Evolutionary conservation across 1,140 invertebrate species (phyloP).

Genomic region (Drosophila sp.): DNA sequence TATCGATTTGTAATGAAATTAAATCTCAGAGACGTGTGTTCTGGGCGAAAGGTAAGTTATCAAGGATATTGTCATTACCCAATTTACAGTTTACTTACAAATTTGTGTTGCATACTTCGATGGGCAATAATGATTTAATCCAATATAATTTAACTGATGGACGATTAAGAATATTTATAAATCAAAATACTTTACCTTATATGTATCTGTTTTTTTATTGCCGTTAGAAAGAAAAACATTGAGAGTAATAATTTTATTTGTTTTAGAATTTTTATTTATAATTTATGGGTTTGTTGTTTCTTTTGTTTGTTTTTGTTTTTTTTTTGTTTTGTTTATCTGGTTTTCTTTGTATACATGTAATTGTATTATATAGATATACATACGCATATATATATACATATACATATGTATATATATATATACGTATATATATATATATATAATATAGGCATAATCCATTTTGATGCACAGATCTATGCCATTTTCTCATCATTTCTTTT

Average conservation of each 20-base stretch:
- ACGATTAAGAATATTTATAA: too few relatives aligned
- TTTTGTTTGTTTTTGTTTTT: slow-evolving; percentile 6
- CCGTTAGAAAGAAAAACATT: too few relatives aligned
- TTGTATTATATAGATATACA: slow-evolving; percentile 54
- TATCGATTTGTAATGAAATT: too few relatives aligned
- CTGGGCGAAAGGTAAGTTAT: too few relatives aligned
- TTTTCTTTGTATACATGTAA: slow-evolving; percentile 75
- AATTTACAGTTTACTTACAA: too few relatives aligned
- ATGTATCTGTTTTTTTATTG: too few relatives aligned
- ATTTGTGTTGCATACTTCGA: too few relatives aligned
- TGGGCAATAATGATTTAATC: too few relatives aligned
- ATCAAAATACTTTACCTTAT: too few relatives aligned
- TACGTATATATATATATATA: slow-evolving; percentile 44
- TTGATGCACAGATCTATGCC: slow-evolving; percentile 42
- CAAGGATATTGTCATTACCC: too few relatives aligned
- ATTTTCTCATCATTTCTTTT: slow-evolving; percentile 17
- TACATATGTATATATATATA: slow-evolving; percentile 40
- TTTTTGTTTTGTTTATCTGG: not conserved
- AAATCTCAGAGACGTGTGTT: too few relatives aligned
- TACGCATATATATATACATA: slow-evolving; percentile 28
- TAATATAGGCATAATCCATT: slow-evolving; percentile 27
- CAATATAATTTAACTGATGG: too few relatives aligned
- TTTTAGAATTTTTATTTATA: slow-evolving; percentile 15
- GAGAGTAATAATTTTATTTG: not conserved
- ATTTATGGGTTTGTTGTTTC: slow-evolving; percentile 3